Percentiles rank a stretch among this genome's conserved stretches.
These are phyloP conservation scores for Brachionus koreanus DNA, from an alignment of 1,140 invertebrate genomes.

Conservation along the genomic window DNA sequence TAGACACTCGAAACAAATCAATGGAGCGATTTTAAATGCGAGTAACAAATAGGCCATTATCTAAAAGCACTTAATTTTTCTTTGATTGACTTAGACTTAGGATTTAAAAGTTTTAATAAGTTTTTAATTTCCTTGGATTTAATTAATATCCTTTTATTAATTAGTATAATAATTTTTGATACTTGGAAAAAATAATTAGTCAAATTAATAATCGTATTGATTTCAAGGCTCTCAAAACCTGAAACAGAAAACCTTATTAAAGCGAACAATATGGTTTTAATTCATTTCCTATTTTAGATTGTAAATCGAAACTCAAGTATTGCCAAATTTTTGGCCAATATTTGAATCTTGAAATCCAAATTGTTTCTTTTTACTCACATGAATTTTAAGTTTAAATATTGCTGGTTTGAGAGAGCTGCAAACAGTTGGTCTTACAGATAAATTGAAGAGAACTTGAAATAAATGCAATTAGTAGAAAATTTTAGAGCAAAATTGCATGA, in stretches of 20 bases:
- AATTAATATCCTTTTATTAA: slow-evolving; percentile 10
- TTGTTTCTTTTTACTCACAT: too few relatives aligned
- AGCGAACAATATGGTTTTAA: background rate
- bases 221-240: background rate
- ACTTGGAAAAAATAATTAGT: background rate
- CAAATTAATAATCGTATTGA: background rate
- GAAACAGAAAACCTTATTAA: background rate
- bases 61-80: background rate
- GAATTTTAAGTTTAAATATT: too few relatives aligned
- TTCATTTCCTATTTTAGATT: background rate
- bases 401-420: background rate
- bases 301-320: background rate
- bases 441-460: background rate
- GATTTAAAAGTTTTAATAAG: background rate
- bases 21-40: background rate
- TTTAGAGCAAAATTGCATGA: background rate
- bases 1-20: background rate
- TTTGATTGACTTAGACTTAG: background rate
- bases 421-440: background rate
- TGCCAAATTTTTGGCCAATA: too few relatives aligned
- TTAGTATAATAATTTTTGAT: background rate
- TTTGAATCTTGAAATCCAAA: too few relatives aligned
- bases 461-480: background rate
- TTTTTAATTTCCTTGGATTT: background rate
- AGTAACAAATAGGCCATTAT: background rate